Percentiles rank a stretch among this genome's conserved stretches.
These are phyloP conservation scores for Tiaroga cobitis DNA, from an alignment of 2,797 vertebrate genomes.

Conservation along the genomic window DNA sequence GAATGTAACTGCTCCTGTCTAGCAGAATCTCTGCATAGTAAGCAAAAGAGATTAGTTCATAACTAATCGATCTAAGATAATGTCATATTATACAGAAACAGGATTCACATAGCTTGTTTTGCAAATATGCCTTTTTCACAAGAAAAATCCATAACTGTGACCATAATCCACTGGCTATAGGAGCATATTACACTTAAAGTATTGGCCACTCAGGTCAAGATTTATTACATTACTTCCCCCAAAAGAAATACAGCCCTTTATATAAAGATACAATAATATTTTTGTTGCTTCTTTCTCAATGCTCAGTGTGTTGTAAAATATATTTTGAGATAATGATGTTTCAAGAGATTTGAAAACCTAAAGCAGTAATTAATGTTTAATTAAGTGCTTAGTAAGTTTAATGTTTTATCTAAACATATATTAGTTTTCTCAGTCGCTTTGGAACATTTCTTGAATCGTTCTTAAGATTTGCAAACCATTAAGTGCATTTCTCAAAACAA, in stretches of 20 bases:
- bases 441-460: too few species aligned
- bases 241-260: not conserved
- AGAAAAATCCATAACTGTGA: constrained; percentile 40
- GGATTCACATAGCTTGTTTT: constrained; percentile 52
- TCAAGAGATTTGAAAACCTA: not conserved
- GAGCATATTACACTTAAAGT: constrained; percentile 1
- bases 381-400: too few species aligned
- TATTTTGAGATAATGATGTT: not conserved
- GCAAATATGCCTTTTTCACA: constrained; percentile 31
- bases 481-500: too few species aligned
- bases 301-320: not conserved
- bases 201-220: constrained; percentile 2
- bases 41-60: constrained; percentile 32
- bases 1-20: constrained; percentile 12
- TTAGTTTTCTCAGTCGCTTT: too few species aligned
- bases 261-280: not conserved
- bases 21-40: constrained; percentile 31
- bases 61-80: constrained; percentile 46
- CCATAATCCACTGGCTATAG: constrained; percentile 14
- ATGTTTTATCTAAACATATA: too few species aligned
- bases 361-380: not conserved
- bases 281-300: not conserved
- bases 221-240: constrained; percentile 12
- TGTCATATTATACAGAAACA: constrained; percentile 61
- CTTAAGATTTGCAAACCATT: too few species aligned